phyloP scores from a whole-genome alignment of 2,113 vertebrate species.

The Trogon melanurus region DNA sequence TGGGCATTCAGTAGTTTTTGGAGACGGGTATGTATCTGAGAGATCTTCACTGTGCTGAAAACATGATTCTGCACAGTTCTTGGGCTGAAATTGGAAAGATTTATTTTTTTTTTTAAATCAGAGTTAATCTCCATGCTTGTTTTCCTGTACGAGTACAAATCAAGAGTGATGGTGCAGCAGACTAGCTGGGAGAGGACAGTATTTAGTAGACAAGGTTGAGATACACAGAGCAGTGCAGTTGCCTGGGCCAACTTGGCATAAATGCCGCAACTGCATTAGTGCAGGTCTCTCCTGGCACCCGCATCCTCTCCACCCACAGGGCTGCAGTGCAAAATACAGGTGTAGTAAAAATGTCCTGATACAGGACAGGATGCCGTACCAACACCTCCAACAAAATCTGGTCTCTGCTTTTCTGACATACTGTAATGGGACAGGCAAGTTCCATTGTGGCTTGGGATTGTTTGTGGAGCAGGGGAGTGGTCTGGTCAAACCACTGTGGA shows the following conservation, averaged over 20 bases:
- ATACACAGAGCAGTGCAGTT: neutral
- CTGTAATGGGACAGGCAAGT: neutral
- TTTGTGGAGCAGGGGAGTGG: neutral
- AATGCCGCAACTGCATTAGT: neutral
- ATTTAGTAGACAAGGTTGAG: neutral
- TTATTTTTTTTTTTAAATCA: neutral
- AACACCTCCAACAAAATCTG: neutral
- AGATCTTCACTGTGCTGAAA: neutral
- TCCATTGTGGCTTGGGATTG: neutral
- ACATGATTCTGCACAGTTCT: neutral
- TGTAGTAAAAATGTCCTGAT: neutral
- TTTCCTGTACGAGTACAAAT: neutral
- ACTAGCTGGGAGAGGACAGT: neutral
- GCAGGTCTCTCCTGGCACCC: too few relatives aligned
- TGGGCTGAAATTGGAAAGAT: neutral
- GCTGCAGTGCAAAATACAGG: neutral
- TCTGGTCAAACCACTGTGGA: rapidly evolving
- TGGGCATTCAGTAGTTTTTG: neutral
- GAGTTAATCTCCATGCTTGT: neutral
- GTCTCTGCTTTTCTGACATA: neutral
- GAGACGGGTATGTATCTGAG: neutral
- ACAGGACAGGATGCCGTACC: neutral
- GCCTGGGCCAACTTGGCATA: neutral
- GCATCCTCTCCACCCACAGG: rapidly evolving
- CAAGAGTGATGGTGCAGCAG: neutral